Base-by-base conservation (phyloP, 1,140 invertebrate species). In the Anoplolepis gracilipes region DNA sequence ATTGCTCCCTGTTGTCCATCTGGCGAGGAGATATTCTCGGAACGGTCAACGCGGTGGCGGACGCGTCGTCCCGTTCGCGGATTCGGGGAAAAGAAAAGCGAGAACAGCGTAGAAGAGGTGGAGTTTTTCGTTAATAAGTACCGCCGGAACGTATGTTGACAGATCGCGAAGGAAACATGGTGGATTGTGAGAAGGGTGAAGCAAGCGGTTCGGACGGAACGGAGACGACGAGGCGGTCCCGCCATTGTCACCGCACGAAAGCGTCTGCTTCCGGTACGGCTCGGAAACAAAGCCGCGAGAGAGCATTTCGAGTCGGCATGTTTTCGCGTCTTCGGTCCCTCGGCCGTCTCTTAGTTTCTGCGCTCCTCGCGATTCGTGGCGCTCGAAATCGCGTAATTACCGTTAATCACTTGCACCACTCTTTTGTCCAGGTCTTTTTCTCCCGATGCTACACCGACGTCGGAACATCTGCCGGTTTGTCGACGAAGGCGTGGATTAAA, bases 241-340 rank as follows among this genome's bases (percentile, higher is more conserved):
- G 62, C 86, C 62, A 72, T 86, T 85, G 72, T 88, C 36, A 55
- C 62, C 84, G 42, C 75, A 85, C 77, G 82, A 89, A 89, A 88
- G 85, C 76, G 85, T 75, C 79, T 49, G 87, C 75, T 89, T 90
- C 89, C 89, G 87, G 89, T 89, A 61, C 42, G n/a, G 36, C 30
- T 87, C 77, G 59, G 36, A 77, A 73, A 86, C 72, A 89, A 81
- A 89, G 70, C 62, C 75, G n/a, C 11, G 33, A 61, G 25, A 77
- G 11, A 46, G 57, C 6, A n/a, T 46, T 77, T 67, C 25, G 36
- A 30, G 28, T 2, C 79, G 42, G 33, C 64, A 33, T n/a, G 39
- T 42, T 42, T 36, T 6, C 75, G 22, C n/a, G 49, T 30, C 49
- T 22, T 77, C 55, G 25, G 28, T 11, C n/a, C 28, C 33, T 46